Percentiles rank a stretch among this genome's conserved stretches.
These are phyloP conservation scores for Nomada flava DNA, from an alignment of 2,888 invertebrate species.

Conservation along the genomic window DNA sequence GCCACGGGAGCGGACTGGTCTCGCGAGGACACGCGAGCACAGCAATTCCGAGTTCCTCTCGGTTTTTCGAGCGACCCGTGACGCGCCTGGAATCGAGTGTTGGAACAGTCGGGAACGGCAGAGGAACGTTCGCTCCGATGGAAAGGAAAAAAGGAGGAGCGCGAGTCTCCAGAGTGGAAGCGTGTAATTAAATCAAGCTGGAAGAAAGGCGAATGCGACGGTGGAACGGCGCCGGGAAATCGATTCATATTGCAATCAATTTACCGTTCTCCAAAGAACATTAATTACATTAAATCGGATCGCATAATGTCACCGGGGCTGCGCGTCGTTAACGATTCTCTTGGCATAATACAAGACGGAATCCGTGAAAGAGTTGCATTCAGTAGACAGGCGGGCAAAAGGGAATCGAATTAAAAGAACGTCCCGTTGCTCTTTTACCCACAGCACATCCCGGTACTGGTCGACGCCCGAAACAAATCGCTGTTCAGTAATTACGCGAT, in stretches of 20 bases:
- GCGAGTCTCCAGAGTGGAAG: background rate
- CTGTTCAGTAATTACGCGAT: constrained; percentile 25
- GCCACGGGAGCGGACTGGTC: constrained; percentile 4
- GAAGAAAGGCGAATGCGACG: constrained; percentile 42
- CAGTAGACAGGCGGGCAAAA: background rate
- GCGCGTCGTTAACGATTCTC: constrained; percentile 40
- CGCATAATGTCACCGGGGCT: constrained; percentile 24
- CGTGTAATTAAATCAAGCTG: constrained; percentile 48
- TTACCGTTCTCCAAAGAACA: constrained; percentile 39
- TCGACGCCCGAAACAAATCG: constrained; percentile 30
- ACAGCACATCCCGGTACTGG: constrained; percentile 3
- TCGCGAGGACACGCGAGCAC: constrained; percentile 35
- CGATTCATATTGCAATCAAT: constrained; percentile 56
- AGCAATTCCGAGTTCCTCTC: constrained; percentile 30
- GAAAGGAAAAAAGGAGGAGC: background rate
- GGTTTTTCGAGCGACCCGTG: constrained; percentile 10
- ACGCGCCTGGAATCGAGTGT: constrained; percentile 4
- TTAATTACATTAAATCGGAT: constrained; percentile 48
- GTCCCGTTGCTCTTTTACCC: constrained; percentile 2
- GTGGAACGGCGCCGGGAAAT: constrained; percentile 24
- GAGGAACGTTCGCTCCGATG: background rate
- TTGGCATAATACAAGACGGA: constrained; percentile 11
- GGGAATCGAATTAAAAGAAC: constrained; percentile 2
- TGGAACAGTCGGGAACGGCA: background rate
- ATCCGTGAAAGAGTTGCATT: constrained; percentile 14